Conservation (phyloP, 2,797 vertebrate species). For the Thaleichthys pacificus region DNA sequence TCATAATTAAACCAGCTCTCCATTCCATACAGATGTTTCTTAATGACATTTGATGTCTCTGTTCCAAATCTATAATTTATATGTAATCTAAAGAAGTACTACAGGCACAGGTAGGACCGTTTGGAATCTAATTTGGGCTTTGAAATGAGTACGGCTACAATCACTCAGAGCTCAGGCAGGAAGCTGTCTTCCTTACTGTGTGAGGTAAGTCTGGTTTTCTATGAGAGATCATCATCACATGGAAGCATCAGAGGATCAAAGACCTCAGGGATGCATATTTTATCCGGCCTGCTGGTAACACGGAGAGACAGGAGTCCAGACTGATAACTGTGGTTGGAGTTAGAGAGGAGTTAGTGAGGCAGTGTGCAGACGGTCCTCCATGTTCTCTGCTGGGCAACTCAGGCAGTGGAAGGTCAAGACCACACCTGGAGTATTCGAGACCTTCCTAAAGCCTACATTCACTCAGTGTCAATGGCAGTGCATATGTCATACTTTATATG, state of each 20-base stretch:
- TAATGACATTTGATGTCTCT: slow-evolving; percentile 18
- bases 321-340: too few species aligned
- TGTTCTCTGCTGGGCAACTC: neutral
- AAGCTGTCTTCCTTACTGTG: too few species aligned
- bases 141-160: neutral
- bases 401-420: neutral
- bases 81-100: slow-evolving; percentile 18
- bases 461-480: too few species aligned
- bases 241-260: neutral
- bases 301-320: neutral
- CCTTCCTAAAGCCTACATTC: too few species aligned
- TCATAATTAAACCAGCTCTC: slow-evolving; percentile 35
- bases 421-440: too few species aligned
- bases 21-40: slow-evolving; percentile 25
- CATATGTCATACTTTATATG: too few species aligned
- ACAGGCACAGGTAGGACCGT: slow-evolving; percentile 1
- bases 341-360: too few species aligned
- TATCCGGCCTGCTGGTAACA: neutral
- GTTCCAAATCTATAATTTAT: slow-evolving; percentile 35
- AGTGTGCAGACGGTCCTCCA: neutral
- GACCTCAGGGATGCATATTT: neutral
- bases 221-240: too few species aligned
- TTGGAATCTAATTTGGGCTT: neutral
- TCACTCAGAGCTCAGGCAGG: neutral
- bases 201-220: neutral